phyloP scores from a whole-genome alignment of 2,113 vertebrate species.

The Phyllostomus hastatus region DNA sequence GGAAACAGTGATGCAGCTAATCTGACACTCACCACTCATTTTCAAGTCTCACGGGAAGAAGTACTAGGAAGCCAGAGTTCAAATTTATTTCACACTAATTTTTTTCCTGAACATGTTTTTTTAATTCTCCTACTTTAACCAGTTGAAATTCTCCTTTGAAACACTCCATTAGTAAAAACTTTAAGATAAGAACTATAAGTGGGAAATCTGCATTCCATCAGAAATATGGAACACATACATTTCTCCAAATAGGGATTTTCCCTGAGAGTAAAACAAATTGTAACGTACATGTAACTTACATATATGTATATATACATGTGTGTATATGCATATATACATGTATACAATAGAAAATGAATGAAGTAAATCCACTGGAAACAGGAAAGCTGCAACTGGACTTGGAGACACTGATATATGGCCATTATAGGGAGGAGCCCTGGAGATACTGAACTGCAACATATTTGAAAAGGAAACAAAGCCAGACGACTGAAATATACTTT shows the following conservation, averaged over 20 bases:
- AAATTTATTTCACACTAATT: conserved; percentile 1
- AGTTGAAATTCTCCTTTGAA: conserved; percentile 22
- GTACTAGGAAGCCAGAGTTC: neutral
- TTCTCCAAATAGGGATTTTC: neutral
- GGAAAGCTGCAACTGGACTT: neutral
- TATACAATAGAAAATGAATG: neutral
- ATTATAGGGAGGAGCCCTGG: neutral
- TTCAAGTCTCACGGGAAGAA: neutral
- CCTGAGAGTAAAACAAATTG: neutral
- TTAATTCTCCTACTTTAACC: neutral
- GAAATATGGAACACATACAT: neutral
- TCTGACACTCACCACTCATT: neutral
- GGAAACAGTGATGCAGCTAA: neutral
- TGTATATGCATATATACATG: neutral
- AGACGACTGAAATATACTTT: neutral
- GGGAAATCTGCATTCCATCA: conserved; percentile 10
- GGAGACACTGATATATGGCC: neutral
- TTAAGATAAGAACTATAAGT: neutral
- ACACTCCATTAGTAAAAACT: neutral
- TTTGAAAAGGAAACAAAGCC: neutral
- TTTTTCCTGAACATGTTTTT: neutral
- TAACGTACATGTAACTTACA: neutral
- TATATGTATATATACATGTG: neutral
- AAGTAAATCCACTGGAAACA: neutral
- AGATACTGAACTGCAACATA: neutral